These are phyloP conservation scores for Platycheirus rosarum DNA, from an alignment of 2,888 invertebrate genomes.

Conservation along the genomic window DNA sequence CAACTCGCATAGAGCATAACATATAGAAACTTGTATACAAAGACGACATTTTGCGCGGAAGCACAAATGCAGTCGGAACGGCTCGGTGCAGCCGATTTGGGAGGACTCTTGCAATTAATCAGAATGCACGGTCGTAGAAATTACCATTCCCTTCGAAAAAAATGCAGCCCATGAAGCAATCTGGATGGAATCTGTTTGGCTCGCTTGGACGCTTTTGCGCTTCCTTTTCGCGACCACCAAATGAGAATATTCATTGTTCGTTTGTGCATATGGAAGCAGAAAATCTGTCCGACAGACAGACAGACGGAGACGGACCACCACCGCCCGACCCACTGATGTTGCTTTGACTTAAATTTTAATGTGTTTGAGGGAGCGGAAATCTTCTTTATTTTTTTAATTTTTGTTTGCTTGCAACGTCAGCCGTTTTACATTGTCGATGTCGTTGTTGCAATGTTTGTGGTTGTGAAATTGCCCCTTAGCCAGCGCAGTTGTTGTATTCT, in stretches of 20 bases:
- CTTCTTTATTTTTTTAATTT: slow-evolving; percentile 55
- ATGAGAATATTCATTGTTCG: slow-evolving; percentile 71
- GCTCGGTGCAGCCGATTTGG: slow-evolving; percentile 35
- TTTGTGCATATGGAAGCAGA: slow-evolving; percentile 42
- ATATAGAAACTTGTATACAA: slow-evolving; percentile 31
- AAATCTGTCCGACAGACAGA: slow-evolving; percentile 3
- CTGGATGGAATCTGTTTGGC: slow-evolving; percentile 69
- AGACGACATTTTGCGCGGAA: slow-evolving; percentile 42
- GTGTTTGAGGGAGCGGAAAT: slow-evolving; percentile 74
- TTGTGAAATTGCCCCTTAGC: slow-evolving; percentile 64
- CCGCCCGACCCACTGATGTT: slow-evolving; percentile 25
- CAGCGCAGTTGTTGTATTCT: slow-evolving; percentile 58
- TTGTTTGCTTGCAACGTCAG: slow-evolving; percentile 5
- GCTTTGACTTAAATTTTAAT: slow-evolving; percentile 63
- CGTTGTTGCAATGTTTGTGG: slow-evolving; percentile 70
- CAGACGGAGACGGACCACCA: background rate
- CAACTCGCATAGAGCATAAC: background rate
- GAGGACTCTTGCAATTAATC: slow-evolving; percentile 68
- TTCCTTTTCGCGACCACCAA: slow-evolving; percentile 71
- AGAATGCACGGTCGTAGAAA: slow-evolving; percentile 61
- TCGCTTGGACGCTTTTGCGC: slow-evolving; percentile 73
- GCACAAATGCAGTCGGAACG: slow-evolving; percentile 23
- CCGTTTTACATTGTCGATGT: slow-evolving; percentile 30
- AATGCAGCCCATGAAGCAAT: slow-evolving; percentile 67
- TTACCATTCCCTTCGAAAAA: slow-evolving; percentile 70